phyloP scores from a whole-genome alignment of 2,113 vertebrate genomes.

The Noturus placidus region DNA sequence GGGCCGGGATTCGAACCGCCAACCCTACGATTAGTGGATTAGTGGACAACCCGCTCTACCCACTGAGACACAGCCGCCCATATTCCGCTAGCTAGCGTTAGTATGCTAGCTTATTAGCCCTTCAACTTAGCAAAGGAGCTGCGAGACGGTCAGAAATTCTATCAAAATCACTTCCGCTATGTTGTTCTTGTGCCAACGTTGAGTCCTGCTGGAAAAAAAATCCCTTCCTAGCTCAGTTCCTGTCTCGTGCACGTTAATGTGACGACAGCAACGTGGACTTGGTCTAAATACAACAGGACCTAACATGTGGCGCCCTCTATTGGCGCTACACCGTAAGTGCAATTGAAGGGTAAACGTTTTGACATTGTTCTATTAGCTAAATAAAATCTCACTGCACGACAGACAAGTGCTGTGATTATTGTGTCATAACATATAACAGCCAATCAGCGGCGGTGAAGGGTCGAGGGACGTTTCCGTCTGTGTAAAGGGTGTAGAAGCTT shows the following conservation, averaged over 20 bases:
- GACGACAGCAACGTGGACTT: background rate
- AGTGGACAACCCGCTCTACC: too few species aligned
- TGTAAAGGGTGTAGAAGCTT: background rate
- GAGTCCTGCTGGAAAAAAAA: background rate
- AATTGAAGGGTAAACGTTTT: background rate
- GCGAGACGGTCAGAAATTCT: background rate
- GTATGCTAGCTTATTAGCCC: background rate
- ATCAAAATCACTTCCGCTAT: background rate
- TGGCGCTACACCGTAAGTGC: background rate
- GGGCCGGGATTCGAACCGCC: too few species aligned
- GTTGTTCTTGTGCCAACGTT: background rate
- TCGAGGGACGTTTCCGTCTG: background rate
- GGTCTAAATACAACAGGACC: background rate
- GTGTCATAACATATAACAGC: conserved; percentile 6
- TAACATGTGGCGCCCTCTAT: background rate
- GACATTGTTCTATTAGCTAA: background rate
- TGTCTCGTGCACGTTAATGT: too few species aligned
- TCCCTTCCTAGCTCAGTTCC: background rate
- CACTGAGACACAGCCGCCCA: too few species aligned
- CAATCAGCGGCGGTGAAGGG: background rate
- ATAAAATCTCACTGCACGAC: background rate
- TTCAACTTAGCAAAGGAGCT: background rate
- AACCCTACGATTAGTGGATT: too few species aligned
- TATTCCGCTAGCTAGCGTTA: background rate
- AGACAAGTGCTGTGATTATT: background rate